Evolutionary conservation across 64 coral and sea anemone genomes (phyloP), one percentile per base, ranked within the genome.

Genomic region (Pocillopora damicornis): DNA sequence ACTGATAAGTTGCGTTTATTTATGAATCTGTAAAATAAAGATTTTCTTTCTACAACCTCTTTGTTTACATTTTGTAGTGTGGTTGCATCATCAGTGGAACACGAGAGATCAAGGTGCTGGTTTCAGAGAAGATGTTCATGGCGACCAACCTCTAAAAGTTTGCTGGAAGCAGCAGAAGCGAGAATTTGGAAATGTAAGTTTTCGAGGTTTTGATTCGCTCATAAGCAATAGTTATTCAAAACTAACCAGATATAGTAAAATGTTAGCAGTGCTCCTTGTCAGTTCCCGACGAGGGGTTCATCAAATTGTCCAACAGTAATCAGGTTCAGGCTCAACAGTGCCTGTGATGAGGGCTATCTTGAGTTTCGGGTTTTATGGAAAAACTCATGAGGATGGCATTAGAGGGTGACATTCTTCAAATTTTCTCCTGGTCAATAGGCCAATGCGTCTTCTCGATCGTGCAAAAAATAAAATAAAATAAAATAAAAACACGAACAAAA

Each of bases 91-190:
- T 66, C 34, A 22, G 75, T 67, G 7, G 42, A 51, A 35, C 23
- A 61, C 13, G 36, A 57, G 45, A 17, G 72, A 18, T 87, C 84
- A 8, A 79, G 67, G 17, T 64, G 92, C 4, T 86, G 92, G 91
- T 89, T 65, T 59, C 62, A 35, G 16, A 42, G 73, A 11, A 83
- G 37, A 17, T 83, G 80, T 76, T 79, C 88, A 45, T 94, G 93
- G 93, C 75, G 88, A 75, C 93, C 93, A 61, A 94, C 93, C 58
- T 94, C 93, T 23, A 82, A 94, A 16, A 86, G 84, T 26, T 72
- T 94, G 14, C 61, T 94, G 9, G 74, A 82, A 58, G 71, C 63
- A 51, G 88, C 93, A 26, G 93, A 94, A 77, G 65, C 88, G 22
- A 87, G 88, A 59, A 94, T 94, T 90, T 83, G 90, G 36, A 60